Base-by-base conservation (phyloP, 1,140 invertebrate genomes). In the Macrobrachium nipponense region DNA sequence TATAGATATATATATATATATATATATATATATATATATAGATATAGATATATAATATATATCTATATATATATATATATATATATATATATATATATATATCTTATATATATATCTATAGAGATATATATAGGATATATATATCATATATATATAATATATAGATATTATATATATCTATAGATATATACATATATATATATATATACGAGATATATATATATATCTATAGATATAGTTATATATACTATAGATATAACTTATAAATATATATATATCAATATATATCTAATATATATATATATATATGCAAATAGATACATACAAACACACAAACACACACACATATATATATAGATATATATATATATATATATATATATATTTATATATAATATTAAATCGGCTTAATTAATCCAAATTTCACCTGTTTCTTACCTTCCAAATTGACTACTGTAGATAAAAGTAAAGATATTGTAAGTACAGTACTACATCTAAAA, bases 61-160 rank as follows among this genome's bases (percentile, higher is more conserved):
- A 36, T 81, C 12, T 80, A n/a, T 80, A 51, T 80, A n/a, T 80
- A 20, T 68, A 51, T 80, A 51, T 68, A n/a, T 80, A 51, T 80
- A 12, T 70, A 20, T 80, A 51, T 80, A 51, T 80, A n/a, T 80
- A 51, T 70, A n/a, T 80, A 11, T 68, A 17, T 51, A 68, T 78
- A 6, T 78, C n/a, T n/a, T n/a, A n/a, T n/a, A n/a, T n/a, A n/a
- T n/a, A n/a, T n/a, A n/a, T n/a, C n/a, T n/a, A n/a, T n/a, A n/a
- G n/a, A n/a, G n/a, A 58, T 78, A 8, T 78, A n/a, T 78, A 15
- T 60, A n/a, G n/a, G n/a, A n/a, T 78, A 15, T 78, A 20, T 60
- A 12, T 77, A 10, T 27, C 1, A n/a, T n/a, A n/a, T 70, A 36
- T 70, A n/a, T n/a, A 15, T 15, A 11, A 70, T 11, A n/a, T n/a